Conservation (phyloP, 2,888 invertebrate genomes). For the Standfussiana lucernea region DNA sequence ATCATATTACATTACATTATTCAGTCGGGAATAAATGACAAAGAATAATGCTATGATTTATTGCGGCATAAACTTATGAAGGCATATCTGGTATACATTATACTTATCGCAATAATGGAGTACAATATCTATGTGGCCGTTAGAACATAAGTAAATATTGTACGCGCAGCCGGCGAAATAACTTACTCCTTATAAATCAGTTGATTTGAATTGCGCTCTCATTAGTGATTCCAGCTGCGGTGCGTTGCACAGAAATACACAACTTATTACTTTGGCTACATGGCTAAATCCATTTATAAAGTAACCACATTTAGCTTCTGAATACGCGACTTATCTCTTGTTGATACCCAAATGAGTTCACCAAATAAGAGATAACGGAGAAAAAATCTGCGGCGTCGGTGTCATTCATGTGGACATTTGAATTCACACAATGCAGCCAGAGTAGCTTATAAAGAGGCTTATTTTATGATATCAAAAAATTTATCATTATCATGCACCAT, state of each 20-base stretch:
- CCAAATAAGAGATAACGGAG: slow-evolving; percentile 66
- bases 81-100: slow-evolving; percentile 75
- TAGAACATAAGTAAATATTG: slow-evolving; percentile 87
- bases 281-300: slow-evolving; percentile 82
- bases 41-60: slow-evolving; percentile 57
- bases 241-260: slow-evolving; percentile 84
- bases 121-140: slow-evolving; percentile 82
- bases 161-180: slow-evolving; percentile 83
- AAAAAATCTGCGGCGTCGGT: slow-evolving; percentile 62
- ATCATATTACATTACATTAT: slow-evolving; percentile 34
- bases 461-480: slow-evolving; percentile 70
- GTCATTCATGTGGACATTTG: slow-evolving; percentile 61
- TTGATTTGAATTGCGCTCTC: slow-evolving; percentile 89
- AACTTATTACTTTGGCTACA: slow-evolving; percentile 89
- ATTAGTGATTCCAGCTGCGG: slow-evolving; percentile 87
- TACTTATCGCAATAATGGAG: slow-evolving; percentile 71
- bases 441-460: slow-evolving; percentile 70
- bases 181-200: slow-evolving; percentile 89
- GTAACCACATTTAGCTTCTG: slow-evolving; percentile 76
- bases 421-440: slow-evolving; percentile 61
- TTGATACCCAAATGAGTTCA: slow-evolving; percentile 77
- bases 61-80: slow-evolving; percentile 57
- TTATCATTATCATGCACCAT: slow-evolving; percentile 64
- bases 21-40: slow-evolving; percentile 50
- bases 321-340: slow-evolving; percentile 77